These are phyloP conservation scores for Pheosia tremula DNA, from an alignment of 2,888 invertebrate genomes.

Conservation along the genomic window DNA sequence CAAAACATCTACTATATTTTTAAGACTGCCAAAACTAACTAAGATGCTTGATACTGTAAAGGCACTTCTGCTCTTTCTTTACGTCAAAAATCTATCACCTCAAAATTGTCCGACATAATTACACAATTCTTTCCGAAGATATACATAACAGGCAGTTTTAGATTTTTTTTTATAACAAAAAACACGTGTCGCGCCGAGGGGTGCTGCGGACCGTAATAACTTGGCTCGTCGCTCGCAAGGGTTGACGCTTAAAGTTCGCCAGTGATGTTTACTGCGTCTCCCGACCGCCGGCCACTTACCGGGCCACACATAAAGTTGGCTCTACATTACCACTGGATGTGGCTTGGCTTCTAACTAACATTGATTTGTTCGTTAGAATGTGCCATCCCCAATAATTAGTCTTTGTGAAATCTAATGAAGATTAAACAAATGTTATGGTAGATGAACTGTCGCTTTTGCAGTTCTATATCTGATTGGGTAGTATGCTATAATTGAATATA, in stretches of 20 bases:
- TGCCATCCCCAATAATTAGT: no score
- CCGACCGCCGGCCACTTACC: conserved; percentile 62
- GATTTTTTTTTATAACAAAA: conserved; percentile 49
- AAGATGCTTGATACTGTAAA: no score
- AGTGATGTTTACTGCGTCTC: conserved; percentile 68
- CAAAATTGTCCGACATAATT: neutral
- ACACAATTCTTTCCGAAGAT: neutral
- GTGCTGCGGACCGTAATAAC: conserved; percentile 68
- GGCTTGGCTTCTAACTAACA: conserved; percentile 15
- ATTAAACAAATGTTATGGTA: no score
- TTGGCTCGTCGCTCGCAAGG: conserved; percentile 60
- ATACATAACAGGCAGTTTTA: conserved; percentile 12
- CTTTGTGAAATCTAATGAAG: no score
- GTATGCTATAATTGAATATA: no score
- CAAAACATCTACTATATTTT: no score
- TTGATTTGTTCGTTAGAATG: neutral
- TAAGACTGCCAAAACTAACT: no score
- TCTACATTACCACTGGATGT: conserved; percentile 53
- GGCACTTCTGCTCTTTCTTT: neutral
- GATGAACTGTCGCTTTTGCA: no score
- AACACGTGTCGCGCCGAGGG: conserved; percentile 57
- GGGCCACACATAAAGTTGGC: conserved; percentile 59
- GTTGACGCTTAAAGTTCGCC: conserved; percentile 75
- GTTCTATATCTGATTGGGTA: no score
- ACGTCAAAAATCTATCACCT: neutral